Conservation (phyloP, 2,797 vertebrate species). For the Neosilurus hyrtlii region DNA sequence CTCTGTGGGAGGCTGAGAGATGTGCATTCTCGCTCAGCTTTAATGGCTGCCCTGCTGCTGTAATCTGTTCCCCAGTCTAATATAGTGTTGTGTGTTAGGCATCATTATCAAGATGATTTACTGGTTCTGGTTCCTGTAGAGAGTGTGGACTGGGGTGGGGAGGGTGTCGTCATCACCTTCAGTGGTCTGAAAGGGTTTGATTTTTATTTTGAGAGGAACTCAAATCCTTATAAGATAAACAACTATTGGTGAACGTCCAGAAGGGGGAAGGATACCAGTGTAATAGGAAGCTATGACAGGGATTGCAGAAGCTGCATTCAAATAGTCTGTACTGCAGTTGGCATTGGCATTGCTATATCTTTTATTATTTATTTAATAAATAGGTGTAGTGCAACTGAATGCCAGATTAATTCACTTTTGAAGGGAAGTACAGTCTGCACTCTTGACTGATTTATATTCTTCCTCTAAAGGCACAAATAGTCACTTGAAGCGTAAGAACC, state of each 20-base stretch:
- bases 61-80: constrained; percentile 14
- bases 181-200: not conserved
- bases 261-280: not conserved
- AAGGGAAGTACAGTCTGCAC: not conserved
- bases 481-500: too few species aligned
- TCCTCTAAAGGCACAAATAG: too few species aligned
- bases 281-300: not conserved
- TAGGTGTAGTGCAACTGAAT: not conserved
- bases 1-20: constrained; percentile 25
- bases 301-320: not conserved
- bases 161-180: not conserved
- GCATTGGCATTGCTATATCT: not conserved
- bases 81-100: constrained; percentile 2
- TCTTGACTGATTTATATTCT: not conserved
- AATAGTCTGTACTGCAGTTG: not conserved
- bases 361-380: not conserved
- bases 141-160: too few species aligned
- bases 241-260: not conserved
- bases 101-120: constrained; percentile 22
- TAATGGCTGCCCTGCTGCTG: constrained; percentile 38
- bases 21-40: constrained; percentile 10
- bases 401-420: not conserved
- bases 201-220: not conserved
- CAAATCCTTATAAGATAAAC: not conserved
- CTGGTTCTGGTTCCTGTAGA: not conserved